A percentile compares a stretch with the other conserved stretches of the same genome.
These are phyloP conservation scores for Hydractinia echinata DNA, from an alignment of 30 jellyfish, hydroid and myxozoan species.

Conservation along the genomic window DNA sequence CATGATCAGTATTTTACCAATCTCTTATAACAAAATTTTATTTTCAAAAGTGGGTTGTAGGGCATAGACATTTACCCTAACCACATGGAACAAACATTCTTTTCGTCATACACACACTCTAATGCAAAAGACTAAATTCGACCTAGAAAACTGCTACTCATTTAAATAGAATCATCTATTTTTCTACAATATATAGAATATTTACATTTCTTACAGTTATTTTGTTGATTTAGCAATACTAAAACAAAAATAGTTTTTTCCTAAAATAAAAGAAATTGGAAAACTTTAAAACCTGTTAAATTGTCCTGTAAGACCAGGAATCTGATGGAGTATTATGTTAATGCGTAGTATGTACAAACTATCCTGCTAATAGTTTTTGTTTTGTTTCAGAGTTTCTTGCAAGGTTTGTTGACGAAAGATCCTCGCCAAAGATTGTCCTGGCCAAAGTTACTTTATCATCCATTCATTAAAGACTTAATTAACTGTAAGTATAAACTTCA, in stretches of 20 bases:
- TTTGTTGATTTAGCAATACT: no score
- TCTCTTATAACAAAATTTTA: conserved; percentile 1
- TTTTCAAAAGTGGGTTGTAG: background rate
- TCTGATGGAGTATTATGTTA: no score
- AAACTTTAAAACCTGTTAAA: background rate
- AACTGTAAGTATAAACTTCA: conserved; percentile 43
- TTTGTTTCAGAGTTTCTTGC: conserved; percentile 60
- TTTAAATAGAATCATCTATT: no score
- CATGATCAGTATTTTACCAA: background rate
- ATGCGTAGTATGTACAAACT: background rate
- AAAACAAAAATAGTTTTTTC: no score
- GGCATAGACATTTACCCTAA: no score
- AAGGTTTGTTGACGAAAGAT: conserved; percentile 88
- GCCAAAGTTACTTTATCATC: conserved; percentile 90
- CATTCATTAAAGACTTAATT: conserved; percentile 64
- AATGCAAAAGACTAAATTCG: no score
- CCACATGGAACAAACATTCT: no score
- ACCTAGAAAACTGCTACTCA: no score
- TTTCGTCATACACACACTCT: no score
- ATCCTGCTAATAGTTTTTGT: background rate
- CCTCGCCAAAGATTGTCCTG: conserved; percentile 79
- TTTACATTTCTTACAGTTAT: no score
- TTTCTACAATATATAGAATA: no score
- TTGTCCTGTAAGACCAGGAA: background rate
- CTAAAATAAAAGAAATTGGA: background rate